Base-by-base conservation (phyloP, 2,113 vertebrate species). In the Chloropsis hardwickii region DNA sequence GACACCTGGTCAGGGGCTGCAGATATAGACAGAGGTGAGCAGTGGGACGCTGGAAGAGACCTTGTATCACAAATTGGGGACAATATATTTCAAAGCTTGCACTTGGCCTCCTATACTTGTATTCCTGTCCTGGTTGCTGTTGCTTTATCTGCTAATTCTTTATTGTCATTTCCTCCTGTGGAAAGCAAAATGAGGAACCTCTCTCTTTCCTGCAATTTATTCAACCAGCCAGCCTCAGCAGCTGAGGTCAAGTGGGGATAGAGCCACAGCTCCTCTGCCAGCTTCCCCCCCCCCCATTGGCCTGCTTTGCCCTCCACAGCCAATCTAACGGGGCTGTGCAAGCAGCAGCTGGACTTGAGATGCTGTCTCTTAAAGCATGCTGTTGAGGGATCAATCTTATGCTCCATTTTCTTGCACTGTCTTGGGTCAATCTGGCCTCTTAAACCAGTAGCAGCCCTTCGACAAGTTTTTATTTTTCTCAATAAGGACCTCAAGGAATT, bases 1-100 rank as follows among this genome's bases (percentile, higher is more conserved):
- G 40, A 61, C 27, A 91, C 21, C 24, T n/a, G 42, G 33, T 37
- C 39, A 76, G 48, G 5, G 12, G 70, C 61, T 81, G 53, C 25
- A 61, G 66, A 33, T 1, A 2, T 0, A 69, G 37, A 24, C 62
- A 50, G 40, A 76, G 66, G 25, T 9, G 18, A 77, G 60, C 18
- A 42, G 18, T 9, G 15, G 6, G 18, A 76, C 0, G 0, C 42
- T 28, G 24, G 40, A 54, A 67, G 31, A 88, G 37, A 48, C 13
- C 2, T 56, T 19, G 18, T 62, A 61, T 51, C 64, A 58, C 28
- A 66, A 37, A 51, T 14, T 50, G 28, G 37, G 35, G 45, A 12
- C 18, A 29, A 3, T 24, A 23, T 31, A 71, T 67, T 69, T 47
- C 27, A 86, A 73, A 91, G 28, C n/a, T 44, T 35, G 28, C 28